These are phyloP conservation scores for Coenonympha arcania DNA, from an alignment of 2,888 invertebrate genomes.

Conservation along the genomic window DNA sequence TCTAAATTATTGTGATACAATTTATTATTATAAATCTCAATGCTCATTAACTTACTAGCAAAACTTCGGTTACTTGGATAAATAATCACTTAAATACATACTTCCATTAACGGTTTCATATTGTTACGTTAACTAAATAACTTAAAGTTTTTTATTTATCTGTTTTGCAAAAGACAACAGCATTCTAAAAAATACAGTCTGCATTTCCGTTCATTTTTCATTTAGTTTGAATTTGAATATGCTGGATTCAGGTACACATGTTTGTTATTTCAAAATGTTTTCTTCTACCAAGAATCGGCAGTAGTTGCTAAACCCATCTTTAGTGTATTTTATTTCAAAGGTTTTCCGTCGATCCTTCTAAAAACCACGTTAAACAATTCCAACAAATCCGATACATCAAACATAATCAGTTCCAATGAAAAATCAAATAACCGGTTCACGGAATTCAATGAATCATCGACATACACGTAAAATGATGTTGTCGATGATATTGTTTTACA, in stretches of 20 bases:
- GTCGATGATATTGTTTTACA: constrained; percentile 48
- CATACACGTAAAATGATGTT: constrained; percentile 42
- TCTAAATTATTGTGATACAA: constrained; percentile 8
- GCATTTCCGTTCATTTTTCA: too few species aligned
- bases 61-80: constrained; percentile 1
- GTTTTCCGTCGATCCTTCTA: not conserved
- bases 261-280: too few species aligned
- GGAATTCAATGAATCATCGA: constrained; percentile 52
- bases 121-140: too few species aligned
- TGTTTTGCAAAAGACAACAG: too few species aligned
- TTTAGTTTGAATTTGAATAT: too few species aligned
- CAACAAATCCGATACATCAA: constrained; percentile 29
- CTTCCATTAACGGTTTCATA: not conserved
- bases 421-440: constrained; percentile 33
- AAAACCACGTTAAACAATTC: not conserved
- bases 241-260: too few species aligned
- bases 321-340: not conserved
- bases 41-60: not conserved
- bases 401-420: constrained; percentile 25
- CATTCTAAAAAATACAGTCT: too few species aligned
- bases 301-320: not conserved
- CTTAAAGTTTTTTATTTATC: too few species aligned
- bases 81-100: not conserved
- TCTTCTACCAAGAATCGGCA: not conserved
- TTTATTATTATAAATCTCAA: not conserved